Evolutionary conservation across 1,140 invertebrate genomes (phyloP), one percentile per base, ranked within the genome.

Genomic region (Cepaea nemoralis): DNA sequence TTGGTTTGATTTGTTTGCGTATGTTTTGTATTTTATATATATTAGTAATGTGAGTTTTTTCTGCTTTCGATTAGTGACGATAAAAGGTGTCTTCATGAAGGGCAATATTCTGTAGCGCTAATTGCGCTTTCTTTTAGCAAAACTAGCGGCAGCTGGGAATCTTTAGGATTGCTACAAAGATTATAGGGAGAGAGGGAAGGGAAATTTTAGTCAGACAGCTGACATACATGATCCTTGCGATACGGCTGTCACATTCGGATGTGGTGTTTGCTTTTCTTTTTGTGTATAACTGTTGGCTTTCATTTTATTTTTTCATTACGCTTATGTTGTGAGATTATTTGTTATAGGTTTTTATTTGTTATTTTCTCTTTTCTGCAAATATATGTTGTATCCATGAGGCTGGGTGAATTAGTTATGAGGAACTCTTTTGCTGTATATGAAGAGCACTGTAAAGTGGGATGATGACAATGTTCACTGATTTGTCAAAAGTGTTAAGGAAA

Each of bases 71-170:
- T 19, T 42, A 5, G 10, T 42, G 24, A 12, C 70, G 70, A 8
- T 40, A 22, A 73, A 73, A 59, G 74, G 74, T 76, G 74, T 76
- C 74, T 76, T 76, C 74, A 55, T 76, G 74, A n/a, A 12, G 14
- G 40, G 8, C 74, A 76, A 76, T 76, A 76, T 76, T 76, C 74
- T 76, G 74, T 76, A 59, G 74, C 48, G 74, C 74, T 76, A 59
- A 76, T 12, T 76, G 74, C 74, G 74, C 74, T 76, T 55, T 76
- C 31, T 14, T 27, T 39, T n/a, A n/a, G n/a, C n/a, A n/a, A n/a
- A n/a, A n/a, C n/a, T n/a, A n/a, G n/a, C n/a, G n/a, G n/a, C n/a
- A n/a, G n/a, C n/a, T n/a, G n/a, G n/a, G n/a, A n/a, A n/a, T n/a
- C n/a, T n/a, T 45, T 45, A 10, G 8, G 42, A 45, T 8, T 8